Evolutionary conservation across 2,113 vertebrate genomes (phyloP).

Genomic region (Sardina pilchardus): DNA sequence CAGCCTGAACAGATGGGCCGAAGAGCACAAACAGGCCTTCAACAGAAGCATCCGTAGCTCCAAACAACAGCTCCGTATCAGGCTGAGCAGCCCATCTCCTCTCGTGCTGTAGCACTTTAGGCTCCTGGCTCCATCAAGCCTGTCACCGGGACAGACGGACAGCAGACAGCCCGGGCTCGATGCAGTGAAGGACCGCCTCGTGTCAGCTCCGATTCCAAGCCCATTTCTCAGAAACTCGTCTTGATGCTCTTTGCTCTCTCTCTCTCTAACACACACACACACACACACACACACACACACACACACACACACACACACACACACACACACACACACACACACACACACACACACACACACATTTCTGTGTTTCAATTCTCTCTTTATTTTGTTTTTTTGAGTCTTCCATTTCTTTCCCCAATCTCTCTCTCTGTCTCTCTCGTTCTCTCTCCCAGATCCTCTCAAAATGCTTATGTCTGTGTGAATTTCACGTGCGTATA

Average conservation of each 20-base stretch:
- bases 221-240: constrained; percentile 50
- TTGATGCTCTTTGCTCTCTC: constrained; percentile 22
- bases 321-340: neutral
- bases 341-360: no score
- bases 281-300: neutral
- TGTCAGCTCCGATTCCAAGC: constrained; percentile 50
- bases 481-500: constrained; percentile 1
- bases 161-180: constrained; percentile 33
- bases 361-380: neutral
- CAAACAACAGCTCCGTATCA: constrained; percentile 30
- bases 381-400: neutral
- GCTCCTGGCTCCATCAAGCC: constrained; percentile 42
- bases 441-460: neutral
- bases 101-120: constrained; percentile 36
- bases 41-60: constrained; percentile 21
- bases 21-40: neutral
- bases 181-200: constrained; percentile 28
- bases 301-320: neutral
- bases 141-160: constrained; percentile 44
- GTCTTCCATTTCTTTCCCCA: neutral
- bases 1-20: neutral
- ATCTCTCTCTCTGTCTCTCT: neutral
- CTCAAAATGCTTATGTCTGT: constrained; percentile 18
- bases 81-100: constrained; percentile 18
- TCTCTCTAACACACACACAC: neutral